These are phyloP conservation scores for Tipula vernalis DNA, from an alignment of 2,888 invertebrate genomes.

Conservation along the genomic window DNA sequence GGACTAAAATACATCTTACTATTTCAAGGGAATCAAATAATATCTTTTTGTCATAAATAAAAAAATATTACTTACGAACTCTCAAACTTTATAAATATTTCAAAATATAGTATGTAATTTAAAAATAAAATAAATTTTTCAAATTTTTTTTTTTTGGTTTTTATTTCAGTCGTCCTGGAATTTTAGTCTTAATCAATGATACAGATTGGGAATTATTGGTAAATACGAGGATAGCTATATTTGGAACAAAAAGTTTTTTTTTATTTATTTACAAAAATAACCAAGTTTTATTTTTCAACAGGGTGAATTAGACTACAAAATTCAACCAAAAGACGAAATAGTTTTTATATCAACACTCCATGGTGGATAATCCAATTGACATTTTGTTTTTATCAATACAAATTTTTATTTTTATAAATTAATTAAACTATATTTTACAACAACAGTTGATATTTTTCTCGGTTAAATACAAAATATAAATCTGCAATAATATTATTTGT, in stretches of 20 bases:
- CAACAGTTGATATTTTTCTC: neutral
- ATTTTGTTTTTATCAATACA: neutral
- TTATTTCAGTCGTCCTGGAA: constrained; percentile 59
- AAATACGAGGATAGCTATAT: constrained; percentile 24
- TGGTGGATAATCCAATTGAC: constrained; percentile 47
- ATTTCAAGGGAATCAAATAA: no score
- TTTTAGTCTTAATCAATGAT: constrained; percentile 87
- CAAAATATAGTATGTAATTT: neutral
- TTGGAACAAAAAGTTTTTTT: neutral
- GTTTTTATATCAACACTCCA: constrained; percentile 75
- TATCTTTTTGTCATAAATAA: no score
- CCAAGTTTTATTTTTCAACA: constrained; percentile 15
- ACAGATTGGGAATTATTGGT: constrained; percentile 84
- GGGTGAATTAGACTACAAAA: constrained; percentile 57
- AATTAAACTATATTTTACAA: neutral
- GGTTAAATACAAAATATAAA: neutral
- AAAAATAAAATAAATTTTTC: neutral
- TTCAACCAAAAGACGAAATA: constrained; percentile 56
- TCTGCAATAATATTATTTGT: neutral
- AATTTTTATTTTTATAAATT: neutral
- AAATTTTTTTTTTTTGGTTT: neutral
- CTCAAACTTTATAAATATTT: no score
- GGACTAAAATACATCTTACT: no score
- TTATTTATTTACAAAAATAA: neutral
- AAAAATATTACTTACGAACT: no score